Percentiles rank a stretch among this genome's conserved stretches.
These are phyloP conservation scores for Schizotus pectinicornis DNA, from an alignment of 2,888 invertebrate species.

Conservation along the genomic window DNA sequence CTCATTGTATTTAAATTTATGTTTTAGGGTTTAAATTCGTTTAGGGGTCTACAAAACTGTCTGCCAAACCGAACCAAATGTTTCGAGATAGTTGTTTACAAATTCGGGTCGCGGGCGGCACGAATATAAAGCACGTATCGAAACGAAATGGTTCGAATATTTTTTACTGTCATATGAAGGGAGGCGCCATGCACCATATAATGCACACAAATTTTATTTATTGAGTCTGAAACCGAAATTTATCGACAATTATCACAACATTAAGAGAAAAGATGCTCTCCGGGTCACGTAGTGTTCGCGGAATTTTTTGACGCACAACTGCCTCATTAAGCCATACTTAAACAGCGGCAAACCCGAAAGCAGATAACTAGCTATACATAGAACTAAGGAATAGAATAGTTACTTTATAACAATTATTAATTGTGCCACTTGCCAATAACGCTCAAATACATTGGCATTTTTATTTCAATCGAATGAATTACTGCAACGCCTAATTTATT, in stretches of 20 bases:
- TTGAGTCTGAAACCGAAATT: constrained; percentile 22
- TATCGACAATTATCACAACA: constrained; percentile 19
- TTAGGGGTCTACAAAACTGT: constrained; percentile 13
- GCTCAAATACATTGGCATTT: no score
- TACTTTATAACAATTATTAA: no score
- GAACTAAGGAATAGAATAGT: no score
- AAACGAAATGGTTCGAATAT: constrained; percentile 17
- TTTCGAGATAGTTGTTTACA: constrained; percentile 17
- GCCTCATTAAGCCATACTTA: no score
- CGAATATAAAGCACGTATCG: constrained; percentile 6
- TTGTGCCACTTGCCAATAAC: no score
- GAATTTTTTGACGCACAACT: constrained; percentile 5
- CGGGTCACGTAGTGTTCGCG: constrained; percentile 12
- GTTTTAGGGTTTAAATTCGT: constrained; percentile 39
- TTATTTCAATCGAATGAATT: no score
- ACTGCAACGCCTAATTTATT: no score
- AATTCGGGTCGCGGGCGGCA: constrained; percentile 12
- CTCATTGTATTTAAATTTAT: constrained; percentile 46
- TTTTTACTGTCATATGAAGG: constrained; percentile 4
- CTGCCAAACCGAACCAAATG: constrained; percentile 7
- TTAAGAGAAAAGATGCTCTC: constrained; percentile 10
- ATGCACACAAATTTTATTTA: constrained; percentile 23
- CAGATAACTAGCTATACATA: no score
- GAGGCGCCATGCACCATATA: constrained; percentile 19
- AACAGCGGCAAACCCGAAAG: no score